These are phyloP conservation scores for Mesitornis unicolor DNA, from an alignment of 2,113 vertebrate species.

Conservation along the genomic window DNA sequence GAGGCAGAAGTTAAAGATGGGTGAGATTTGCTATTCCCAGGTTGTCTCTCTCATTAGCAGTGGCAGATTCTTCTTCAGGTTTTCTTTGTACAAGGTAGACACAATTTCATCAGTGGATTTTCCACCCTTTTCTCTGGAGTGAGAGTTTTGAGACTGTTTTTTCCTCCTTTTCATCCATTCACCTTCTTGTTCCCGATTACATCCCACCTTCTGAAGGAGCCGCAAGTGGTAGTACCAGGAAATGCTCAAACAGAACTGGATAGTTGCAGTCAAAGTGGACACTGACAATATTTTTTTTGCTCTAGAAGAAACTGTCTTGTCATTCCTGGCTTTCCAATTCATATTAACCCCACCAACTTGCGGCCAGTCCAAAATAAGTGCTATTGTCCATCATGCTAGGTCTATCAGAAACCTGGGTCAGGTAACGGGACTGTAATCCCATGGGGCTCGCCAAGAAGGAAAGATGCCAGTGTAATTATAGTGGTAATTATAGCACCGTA, in stretches of 20 bases:
- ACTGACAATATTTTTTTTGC: background rate
- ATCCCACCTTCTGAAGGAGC: background rate
- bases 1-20: slow-evolving; percentile 7
- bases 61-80: background rate
- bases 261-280: background rate
- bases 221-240: too few relatives aligned
- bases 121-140: too few relatives aligned
- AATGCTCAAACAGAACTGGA: too few relatives aligned
- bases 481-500: slow-evolving; percentile 59
- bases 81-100: too few relatives aligned
- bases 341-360: background rate
- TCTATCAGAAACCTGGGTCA: slow-evolving; percentile 23
- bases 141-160: too few relatives aligned
- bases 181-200: background rate
- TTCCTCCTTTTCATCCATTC: too few relatives aligned
- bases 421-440: slow-evolving; percentile 41
- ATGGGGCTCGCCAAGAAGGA: slow-evolving; percentile 38
- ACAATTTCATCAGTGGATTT: too few relatives aligned
- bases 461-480: slow-evolving; percentile 56
- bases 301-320: background rate
- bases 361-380: background rate
- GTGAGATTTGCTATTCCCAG: background rate
- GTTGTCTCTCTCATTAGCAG: background rate
- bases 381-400: background rate
- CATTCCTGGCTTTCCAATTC: background rate